Conservation (phyloP, 2,888 invertebrate species). For the Entomobrya proxima region DNA sequence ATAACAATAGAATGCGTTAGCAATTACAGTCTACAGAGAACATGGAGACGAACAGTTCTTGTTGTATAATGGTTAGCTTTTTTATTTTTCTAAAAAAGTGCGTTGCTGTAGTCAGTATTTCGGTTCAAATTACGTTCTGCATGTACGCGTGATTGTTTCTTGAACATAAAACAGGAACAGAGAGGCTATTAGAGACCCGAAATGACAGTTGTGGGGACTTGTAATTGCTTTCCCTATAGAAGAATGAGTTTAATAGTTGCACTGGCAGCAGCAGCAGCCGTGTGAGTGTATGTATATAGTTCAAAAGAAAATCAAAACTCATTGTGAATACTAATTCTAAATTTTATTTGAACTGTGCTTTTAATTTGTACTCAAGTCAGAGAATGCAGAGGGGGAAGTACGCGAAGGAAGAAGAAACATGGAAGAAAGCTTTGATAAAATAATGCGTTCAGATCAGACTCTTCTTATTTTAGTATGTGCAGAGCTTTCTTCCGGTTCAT, state of each 20-base stretch:
- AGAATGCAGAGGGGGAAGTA: not conserved
- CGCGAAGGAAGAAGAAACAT: not conserved
- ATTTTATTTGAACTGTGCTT: conserved; percentile 30
- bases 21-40: not conserved
- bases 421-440: conserved; percentile 15
- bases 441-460: not conserved
- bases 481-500: conserved; percentile 58
- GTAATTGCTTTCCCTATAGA: not conserved
- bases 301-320: conserved; percentile 30
- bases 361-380: conserved; percentile 42
- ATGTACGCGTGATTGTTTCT: not conserved
- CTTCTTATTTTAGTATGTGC: conserved; percentile 14
- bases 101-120: not conserved
- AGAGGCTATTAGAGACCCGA: not conserved
- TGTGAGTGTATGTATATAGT: not conserved
- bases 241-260: too few species aligned
- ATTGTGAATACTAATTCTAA: conserved; percentile 51
- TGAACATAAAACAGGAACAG: not conserved
- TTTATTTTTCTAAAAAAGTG: not conserved
- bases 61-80: not conserved
- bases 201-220: conserved; percentile 13
- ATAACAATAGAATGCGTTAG: not conserved
- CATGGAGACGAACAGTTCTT: not conserved
- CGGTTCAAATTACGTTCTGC: not conserved
- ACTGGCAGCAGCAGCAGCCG: not conserved